Percentiles rank a stretch among this genome's conserved stretches.
Conservation (phyloP, 92 coral and sea anemone genomes). For the Umimayanthus chanpuru region DNA sequence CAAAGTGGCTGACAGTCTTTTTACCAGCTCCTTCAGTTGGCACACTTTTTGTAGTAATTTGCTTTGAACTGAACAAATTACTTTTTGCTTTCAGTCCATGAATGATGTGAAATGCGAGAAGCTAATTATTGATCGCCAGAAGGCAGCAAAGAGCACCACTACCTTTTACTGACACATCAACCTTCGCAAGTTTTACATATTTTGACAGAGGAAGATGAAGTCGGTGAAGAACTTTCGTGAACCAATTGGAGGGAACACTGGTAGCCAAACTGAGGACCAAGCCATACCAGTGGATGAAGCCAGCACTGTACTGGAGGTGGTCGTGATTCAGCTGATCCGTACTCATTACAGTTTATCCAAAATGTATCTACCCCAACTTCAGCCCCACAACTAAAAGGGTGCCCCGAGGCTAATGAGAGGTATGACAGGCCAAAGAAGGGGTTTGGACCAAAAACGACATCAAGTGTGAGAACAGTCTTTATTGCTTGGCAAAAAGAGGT, state of each 20-base stretch:
- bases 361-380: not conserved
- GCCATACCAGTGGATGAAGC: not conserved
- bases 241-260: constrained; percentile 31
- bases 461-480: constrained; percentile 41
- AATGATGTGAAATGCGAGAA: too few species aligned
- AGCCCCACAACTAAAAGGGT: too few species aligned
- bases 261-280: constrained; percentile 26
- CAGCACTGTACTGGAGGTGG: not conserved
- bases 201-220: not conserved
- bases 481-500: constrained; percentile 54
- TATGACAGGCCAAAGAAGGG: constrained; percentile 2
- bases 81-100: too few species aligned
- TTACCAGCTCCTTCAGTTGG: too few species aligned
- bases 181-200: too few species aligned
- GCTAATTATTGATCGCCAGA: too few species aligned
- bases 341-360: not conserved
- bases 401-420: not conserved
- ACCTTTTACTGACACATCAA: too few species aligned
- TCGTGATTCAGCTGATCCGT: not conserved
- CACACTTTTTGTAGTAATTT: too few species aligned
- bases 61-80: too few species aligned
- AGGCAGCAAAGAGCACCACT: too few species aligned
- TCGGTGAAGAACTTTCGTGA: constrained; percentile 11
- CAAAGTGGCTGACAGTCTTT: too few species aligned
- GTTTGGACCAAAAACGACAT: constrained; percentile 32